These are phyloP conservation scores for Kradibia gibbosae DNA, from an alignment of 1,140 invertebrate genomes.

Conservation along the genomic window DNA sequence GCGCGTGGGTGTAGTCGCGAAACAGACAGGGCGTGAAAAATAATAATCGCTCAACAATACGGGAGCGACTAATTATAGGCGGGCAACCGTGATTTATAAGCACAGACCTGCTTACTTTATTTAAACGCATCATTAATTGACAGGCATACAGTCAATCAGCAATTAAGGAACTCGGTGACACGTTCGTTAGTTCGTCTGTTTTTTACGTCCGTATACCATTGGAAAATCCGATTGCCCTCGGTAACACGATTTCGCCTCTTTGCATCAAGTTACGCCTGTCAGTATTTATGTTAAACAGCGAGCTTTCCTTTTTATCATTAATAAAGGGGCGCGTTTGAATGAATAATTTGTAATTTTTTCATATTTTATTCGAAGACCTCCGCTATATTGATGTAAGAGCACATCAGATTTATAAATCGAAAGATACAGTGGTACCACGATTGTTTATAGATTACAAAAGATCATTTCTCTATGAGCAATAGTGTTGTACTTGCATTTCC, in stretches of 20 bases:
- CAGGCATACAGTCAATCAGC: conserved; percentile 61
- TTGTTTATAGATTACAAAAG: not conserved
- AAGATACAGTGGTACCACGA: not conserved
- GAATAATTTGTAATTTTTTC: not conserved
- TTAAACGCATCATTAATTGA: conserved; percentile 45
- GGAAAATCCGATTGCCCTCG: not conserved
- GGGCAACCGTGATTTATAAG: conserved; percentile 21
- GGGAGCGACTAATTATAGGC: conserved; percentile 27
- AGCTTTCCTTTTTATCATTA: conserved; percentile 28
- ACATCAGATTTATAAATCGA: not conserved
- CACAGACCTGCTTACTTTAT: not conserved
- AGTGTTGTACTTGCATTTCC: not conserved
- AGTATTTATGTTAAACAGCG: not conserved
- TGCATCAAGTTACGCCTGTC: not conserved
- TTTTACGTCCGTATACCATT: not conserved
- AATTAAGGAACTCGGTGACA: conserved; percentile 59
- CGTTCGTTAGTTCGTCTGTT: conserved; percentile 57
- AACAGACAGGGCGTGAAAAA: conserved; percentile 13
- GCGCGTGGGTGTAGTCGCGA: no score
- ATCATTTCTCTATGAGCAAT: not conserved
- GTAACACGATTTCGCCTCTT: not conserved
- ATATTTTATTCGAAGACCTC: no score
- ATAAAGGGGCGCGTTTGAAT: conserved; percentile 2
- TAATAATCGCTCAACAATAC: conserved; percentile 21
- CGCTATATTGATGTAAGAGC: not conserved